These are phyloP conservation scores for Rhombomys opimus DNA, from an alignment of 2,113 vertebrate species.

Conservation along the genomic window DNA sequence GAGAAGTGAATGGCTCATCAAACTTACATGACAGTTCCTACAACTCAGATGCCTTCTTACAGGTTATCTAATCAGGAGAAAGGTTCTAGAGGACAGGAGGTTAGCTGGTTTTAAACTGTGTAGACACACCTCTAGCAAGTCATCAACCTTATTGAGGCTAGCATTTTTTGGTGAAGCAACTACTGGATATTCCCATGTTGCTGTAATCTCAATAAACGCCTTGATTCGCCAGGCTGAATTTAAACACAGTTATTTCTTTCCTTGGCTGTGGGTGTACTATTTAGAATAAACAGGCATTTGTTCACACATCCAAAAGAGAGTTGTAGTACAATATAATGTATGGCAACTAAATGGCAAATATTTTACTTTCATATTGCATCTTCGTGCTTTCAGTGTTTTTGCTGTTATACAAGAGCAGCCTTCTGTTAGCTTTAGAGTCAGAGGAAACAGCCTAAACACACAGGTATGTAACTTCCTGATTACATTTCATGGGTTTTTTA, in stretches of 20 bases:
- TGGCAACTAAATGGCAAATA: background rate
- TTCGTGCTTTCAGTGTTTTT: background rate
- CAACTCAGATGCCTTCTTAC: too few relatives aligned
- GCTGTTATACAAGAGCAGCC: background rate
- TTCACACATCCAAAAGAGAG: background rate
- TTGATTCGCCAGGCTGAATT: background rate
- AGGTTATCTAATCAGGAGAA: background rate
- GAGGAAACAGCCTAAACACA: background rate
- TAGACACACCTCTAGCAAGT: background rate
- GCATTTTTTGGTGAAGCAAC: background rate
- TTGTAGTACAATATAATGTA: background rate
- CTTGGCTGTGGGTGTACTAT: background rate
- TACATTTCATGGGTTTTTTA: background rate
- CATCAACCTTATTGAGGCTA: background rate
- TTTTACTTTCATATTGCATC: background rate
- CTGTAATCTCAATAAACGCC: background rate
- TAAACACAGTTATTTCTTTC: background rate
- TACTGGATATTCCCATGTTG: background rate
- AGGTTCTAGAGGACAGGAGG: too few relatives aligned
- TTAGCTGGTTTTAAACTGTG: background rate
- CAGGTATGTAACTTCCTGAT: background rate
- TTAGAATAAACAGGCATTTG: background rate
- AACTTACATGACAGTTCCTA: rapidly evolving
- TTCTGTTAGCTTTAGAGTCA: background rate
- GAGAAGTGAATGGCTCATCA: background rate